Evolutionary conservation across 2,113 vertebrate genomes (phyloP).

Genomic region (Gymnorhina tibicen): DNA sequence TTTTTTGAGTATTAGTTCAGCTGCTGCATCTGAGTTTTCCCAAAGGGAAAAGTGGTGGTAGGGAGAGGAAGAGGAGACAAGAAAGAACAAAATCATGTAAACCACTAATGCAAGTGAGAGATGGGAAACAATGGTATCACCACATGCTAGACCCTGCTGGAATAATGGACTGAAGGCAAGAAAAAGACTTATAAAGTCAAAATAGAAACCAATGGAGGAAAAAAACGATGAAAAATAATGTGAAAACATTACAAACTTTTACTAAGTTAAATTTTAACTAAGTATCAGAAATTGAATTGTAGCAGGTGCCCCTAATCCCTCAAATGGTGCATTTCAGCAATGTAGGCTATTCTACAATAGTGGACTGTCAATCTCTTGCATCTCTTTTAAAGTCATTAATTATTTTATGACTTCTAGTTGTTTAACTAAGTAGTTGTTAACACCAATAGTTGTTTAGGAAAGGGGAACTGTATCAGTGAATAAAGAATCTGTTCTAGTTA

Average conservation of each 20-base stretch:
- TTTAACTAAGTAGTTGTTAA: not conserved
- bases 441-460: not conserved
- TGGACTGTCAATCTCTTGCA: not conserved
- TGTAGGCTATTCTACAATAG: not conserved
- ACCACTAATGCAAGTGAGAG: not conserved
- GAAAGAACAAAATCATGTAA: not conserved
- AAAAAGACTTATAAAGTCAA: not conserved
- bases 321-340: not conserved
- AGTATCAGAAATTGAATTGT: not conserved
- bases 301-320: not conserved
- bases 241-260: not conserved
- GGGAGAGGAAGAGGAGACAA: not conserved
- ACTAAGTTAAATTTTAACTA: not conserved
- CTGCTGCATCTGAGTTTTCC: not conserved
- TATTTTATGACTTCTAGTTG: not conserved
- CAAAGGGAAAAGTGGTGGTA: not conserved
- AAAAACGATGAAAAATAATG: not conserved
- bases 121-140: not conserved
- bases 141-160: not conserved
- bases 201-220: not conserved
- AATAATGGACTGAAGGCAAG: not conserved
- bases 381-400: not conserved
- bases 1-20: not conserved
- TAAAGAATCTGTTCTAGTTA: not conserved
- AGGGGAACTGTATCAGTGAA: not conserved